A percentile compares a stretch with the other conserved stretches of the same genome.
These are phyloP conservation scores for Mylabris sibirica DNA, from an alignment of 2,888 invertebrate species.

Conservation along the genomic window DNA sequence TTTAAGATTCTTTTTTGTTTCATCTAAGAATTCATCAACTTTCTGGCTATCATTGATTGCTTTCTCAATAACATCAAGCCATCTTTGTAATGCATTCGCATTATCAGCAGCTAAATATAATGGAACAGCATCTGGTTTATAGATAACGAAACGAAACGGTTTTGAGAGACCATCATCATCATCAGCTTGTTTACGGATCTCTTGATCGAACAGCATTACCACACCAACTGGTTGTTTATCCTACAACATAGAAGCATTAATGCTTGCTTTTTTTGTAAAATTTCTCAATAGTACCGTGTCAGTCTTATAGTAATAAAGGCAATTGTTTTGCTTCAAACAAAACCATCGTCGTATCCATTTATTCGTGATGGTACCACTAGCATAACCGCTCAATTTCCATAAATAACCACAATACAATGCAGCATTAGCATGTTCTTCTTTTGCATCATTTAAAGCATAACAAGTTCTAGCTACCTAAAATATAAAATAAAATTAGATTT, in stretches of 20 bases:
- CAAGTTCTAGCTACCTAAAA: slow-evolving; percentile 82
- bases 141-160: slow-evolving; percentile 70
- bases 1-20: slow-evolving; percentile 81
- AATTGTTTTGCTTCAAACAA: slow-evolving; percentile 88
- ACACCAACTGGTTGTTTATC: slow-evolving; percentile 90
- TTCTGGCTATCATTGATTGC: slow-evolving; percentile 70
- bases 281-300: slow-evolving; percentile 70
- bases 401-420: slow-evolving; percentile 78
- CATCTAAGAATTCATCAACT: slow-evolving; percentile 74
- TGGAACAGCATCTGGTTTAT: slow-evolving; percentile 74
- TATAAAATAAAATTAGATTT: slow-evolving; percentile 11
- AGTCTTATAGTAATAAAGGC: slow-evolving; percentile 93
- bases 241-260: slow-evolving; percentile 59
- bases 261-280: not conserved
- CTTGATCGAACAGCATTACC: slow-evolving; percentile 84
- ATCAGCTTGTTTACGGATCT: slow-evolving; percentile 66
- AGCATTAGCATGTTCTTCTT: slow-evolving; percentile 68
- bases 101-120: slow-evolving; percentile 83
- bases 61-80: slow-evolving; percentile 75
- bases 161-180: slow-evolving; percentile 73
- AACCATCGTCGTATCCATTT: slow-evolving; percentile 93
- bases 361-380: slow-evolving; percentile 63
- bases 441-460: slow-evolving; percentile 76
- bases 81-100: slow-evolving; percentile 67
- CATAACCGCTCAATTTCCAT: slow-evolving; percentile 74